These are phyloP conservation scores for Zaprionus tsacasi DNA, from an alignment of 1,140 invertebrate species.

Conservation along the genomic window DNA sequence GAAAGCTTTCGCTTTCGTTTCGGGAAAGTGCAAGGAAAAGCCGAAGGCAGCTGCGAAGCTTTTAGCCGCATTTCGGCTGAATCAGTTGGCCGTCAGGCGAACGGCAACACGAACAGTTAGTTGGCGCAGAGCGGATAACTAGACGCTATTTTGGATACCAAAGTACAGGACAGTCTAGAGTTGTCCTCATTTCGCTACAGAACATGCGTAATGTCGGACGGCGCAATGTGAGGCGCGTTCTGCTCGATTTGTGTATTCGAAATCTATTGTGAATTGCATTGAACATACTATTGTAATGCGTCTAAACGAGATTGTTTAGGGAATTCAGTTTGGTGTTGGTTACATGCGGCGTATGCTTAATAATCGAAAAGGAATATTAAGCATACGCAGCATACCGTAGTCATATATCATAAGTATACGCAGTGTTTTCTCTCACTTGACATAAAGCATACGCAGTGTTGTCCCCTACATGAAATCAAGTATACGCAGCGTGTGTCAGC, in stretches of 20 bases:
- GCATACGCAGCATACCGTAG: conserved; percentile 25
- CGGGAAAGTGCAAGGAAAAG: conserved; percentile 53
- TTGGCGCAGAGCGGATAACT: conserved; percentile 42
- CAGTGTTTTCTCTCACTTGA: no score
- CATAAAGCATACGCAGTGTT: neutral
- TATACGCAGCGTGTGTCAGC: neutral
- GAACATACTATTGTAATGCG: neutral
- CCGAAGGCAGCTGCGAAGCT: conserved; percentile 54
- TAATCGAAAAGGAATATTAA: neutral
- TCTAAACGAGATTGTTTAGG: neutral
- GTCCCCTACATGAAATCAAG: neutral
- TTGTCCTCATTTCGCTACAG: conserved; percentile 15
- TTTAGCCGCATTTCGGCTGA: conserved; percentile 50
- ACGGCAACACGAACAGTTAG: conserved; percentile 57
- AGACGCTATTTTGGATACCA: conserved; percentile 3
- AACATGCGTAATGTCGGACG: neutral
- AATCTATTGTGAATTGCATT: neutral
- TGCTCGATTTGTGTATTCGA: neutral
- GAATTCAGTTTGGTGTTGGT: neutral
- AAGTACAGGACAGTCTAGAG: conserved; percentile 9
- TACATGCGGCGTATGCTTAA: conserved; percentile 9
- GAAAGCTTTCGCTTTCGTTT: conserved; percentile 58
- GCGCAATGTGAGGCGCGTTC: neutral
- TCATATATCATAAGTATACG: no score
- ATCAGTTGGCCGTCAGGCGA: conserved; percentile 73